Percentiles rank a stretch among this genome's conserved stretches.
Evolutionary conservation across 2,797 vertebrate genomes (phyloP).

Genomic region (Protosalanx chinensis): DNA sequence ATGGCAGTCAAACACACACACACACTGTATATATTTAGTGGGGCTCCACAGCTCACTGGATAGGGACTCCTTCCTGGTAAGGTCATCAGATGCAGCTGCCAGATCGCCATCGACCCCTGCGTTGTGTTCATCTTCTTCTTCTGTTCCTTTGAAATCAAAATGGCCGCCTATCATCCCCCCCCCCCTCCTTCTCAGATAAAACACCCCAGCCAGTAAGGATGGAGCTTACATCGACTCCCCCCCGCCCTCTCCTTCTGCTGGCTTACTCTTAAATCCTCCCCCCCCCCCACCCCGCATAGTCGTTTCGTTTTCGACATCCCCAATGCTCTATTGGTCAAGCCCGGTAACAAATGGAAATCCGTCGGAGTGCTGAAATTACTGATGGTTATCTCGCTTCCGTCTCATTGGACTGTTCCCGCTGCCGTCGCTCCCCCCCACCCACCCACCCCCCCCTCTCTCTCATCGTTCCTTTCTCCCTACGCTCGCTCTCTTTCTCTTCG

Average conservation of each 20-base stretch:
- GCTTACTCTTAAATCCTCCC: conserved; percentile 2
- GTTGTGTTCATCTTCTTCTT: neutral
- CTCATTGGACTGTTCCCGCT: conserved; percentile 31
- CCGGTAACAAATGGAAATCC: conserved; percentile 70
- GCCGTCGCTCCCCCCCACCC: conserved; percentile 19
- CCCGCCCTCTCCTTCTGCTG: neutral
- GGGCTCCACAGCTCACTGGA: neutral
- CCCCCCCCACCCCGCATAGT: conserved; percentile 19
- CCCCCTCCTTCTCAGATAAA: conserved; percentile 23
- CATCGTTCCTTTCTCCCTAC: conserved; percentile 9
- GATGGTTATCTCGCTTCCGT: conserved; percentile 67
- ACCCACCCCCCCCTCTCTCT: conserved; percentile 10
- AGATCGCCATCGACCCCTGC: neutral
- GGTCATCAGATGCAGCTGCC: neutral
- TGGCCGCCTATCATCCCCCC: conserved; percentile 7
- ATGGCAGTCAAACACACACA: neutral
- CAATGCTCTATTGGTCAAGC: conserved; percentile 63
- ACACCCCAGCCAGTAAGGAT: conserved; percentile 54
- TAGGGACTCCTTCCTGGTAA: neutral
- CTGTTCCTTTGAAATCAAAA: conserved; percentile 8
- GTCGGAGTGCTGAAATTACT: conserved; percentile 72
- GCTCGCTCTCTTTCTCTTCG: conserved; percentile 7
- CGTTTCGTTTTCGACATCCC: conserved; percentile 52
- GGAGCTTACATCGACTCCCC: conserved; percentile 26
- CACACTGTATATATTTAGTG: neutral